Evolutionary conservation across 2,797 vertebrate species (phyloP).

Genomic region (Sebastes paucispinis): DNA sequence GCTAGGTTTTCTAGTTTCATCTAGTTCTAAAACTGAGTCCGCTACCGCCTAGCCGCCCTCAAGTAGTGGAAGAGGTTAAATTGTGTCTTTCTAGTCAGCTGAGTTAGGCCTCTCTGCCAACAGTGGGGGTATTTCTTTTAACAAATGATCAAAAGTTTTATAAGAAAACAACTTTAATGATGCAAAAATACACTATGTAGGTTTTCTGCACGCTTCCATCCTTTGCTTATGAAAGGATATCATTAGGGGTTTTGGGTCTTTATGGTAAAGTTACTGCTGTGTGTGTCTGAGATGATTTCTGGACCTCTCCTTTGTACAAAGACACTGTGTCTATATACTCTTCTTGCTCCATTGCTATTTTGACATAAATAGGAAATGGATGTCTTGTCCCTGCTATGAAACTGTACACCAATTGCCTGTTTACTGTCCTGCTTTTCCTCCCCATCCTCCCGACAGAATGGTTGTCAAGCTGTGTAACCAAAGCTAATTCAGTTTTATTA

Average conservation of each 20-base stretch:
- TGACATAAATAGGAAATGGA: constrained; percentile 3
- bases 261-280: neutral
- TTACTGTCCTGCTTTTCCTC: neutral
- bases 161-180: neutral
- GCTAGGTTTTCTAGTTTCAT: too few species aligned
- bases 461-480: neutral
- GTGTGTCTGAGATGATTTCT: neutral
- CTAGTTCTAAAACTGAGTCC: too few species aligned
- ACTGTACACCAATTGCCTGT: neutral
- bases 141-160: neutral
- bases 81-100: neutral
- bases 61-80: neutral
- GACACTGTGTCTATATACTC: neutral
- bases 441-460: neutral
- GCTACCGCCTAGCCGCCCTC: too few species aligned
- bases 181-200: neutral
- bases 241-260: neutral
- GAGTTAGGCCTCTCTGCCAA: neutral
- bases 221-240: neutral
- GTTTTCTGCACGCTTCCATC: neutral
- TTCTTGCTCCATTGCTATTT: neutral
- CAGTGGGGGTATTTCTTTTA: neutral
- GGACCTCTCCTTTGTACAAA: neutral
- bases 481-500: neutral
- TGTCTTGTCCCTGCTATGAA: neutral